Evolutionary conservation across 2,888 invertebrate genomes (phyloP), one percentile per base, ranked within the genome.

Genomic region (Troilus luridus): DNA sequence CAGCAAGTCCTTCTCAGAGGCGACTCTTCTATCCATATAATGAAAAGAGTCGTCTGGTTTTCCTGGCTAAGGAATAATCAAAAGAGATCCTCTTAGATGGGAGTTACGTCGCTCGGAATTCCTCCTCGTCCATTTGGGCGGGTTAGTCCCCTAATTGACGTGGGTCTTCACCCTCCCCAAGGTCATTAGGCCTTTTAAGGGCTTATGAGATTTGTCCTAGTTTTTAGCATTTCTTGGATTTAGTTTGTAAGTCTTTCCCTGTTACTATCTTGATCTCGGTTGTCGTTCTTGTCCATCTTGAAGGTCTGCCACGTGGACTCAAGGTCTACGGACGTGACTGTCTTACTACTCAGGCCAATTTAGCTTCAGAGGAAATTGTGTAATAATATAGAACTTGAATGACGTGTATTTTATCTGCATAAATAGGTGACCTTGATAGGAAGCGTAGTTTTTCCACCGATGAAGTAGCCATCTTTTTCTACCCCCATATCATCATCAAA

Each of bases 151-250:
- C 14, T 85, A 56, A n/a, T 56, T 85, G 85, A 85, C 85, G 56
- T 85, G 85, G 85, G 56, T 58, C 85, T 56, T 56, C 19, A n/a
- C 85, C 21, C n/a, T 11, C n/a, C 21, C 85, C 56, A n/a, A 85
- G 85, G n/a, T 85, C 56, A 85, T 85, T 85, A 85, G 85, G 10
- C 6, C 85, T 85, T 85, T n/a, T 85, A 77, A 27, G 19, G 85
- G 54, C 12, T 85, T 85, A 85, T 85, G 21, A 85, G 85, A 85
- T 85, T 85, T 85, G 56, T 41, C 72, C 41, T 17, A 77, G 72
- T 77, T 77, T 77, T 77, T 77, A 77, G 72, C 72, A 77, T 41
- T 77, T 77, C 72, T 77, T 77, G 72, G 72, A 19, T 41, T 41
- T 77, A 17, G 27, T 41, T 77, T 17, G 72, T 72, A 27, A 11